These are phyloP conservation scores for Phylloscopus whistleri DNA, from an alignment of 2,113 vertebrate species.

Conservation along the genomic window DNA sequence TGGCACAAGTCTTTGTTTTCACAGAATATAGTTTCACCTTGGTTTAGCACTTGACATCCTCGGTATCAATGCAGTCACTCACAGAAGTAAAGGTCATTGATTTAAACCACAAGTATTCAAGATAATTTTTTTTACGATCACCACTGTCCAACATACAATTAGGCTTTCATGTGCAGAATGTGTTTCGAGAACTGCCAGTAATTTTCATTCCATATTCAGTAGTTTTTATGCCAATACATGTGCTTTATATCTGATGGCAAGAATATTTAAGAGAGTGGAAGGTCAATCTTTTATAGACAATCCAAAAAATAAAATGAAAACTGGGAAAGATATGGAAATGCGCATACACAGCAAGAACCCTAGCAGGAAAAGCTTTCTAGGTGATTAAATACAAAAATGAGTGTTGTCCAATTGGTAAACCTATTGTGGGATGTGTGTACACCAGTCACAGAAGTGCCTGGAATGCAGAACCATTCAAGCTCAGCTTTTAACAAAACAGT, in stretches of 20 bases:
- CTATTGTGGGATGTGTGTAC: neutral
- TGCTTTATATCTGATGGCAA: conserved; percentile 35
- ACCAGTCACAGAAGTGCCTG: neutral
- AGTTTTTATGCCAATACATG: conserved; percentile 41
- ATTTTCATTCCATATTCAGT: neutral
- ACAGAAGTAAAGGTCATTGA: conserved; percentile 31
- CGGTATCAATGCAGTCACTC: neutral
- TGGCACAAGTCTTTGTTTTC: conserved; percentile 29
- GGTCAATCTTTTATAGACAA: conserved; percentile 29
- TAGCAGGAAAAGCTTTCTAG: neutral
- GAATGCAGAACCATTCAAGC: conserved; percentile 7
- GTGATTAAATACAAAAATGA: conserved; percentile 26
- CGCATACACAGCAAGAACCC: neutral
- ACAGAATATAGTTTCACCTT: conserved; percentile 40
- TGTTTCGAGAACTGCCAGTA: conserved; percentile 53
- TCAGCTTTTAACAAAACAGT: conserved; percentile 38
- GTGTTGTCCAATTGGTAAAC: neutral
- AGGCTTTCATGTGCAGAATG: conserved; percentile 9
- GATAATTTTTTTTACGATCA: neutral
- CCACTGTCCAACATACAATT: conserved; percentile 47
- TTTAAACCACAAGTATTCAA: neutral
- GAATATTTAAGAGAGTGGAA: neutral
- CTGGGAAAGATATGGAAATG: neutral
- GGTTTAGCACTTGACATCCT: conserved; percentile 21
- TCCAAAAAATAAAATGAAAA: conserved; percentile 20